Evolutionary conservation across 2,113 vertebrate species (phyloP).

Genomic region (Labeo rohita): DNA sequence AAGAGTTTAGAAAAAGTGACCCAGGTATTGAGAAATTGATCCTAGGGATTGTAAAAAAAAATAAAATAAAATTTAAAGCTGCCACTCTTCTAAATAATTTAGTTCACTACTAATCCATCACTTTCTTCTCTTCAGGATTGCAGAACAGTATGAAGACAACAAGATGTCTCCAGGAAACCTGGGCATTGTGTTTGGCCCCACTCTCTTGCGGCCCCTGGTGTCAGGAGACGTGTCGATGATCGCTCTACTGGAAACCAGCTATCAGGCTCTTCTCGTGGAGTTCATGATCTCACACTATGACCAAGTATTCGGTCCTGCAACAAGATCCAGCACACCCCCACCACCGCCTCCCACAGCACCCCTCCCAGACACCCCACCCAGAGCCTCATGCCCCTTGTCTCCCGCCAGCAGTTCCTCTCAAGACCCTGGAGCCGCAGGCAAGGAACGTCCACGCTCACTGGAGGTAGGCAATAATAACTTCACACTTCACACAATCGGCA

Average conservation of each 20-base stretch:
- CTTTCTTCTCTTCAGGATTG: conserved; percentile 77
- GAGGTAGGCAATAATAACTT: conserved; percentile 68
- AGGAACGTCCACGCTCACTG: conserved; percentile 70
- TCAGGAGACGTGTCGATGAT: conserved; percentile 75
- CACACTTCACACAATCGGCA: neutral
- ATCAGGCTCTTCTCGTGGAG: conserved; percentile 87
- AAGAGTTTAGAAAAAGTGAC: too few relatives aligned
- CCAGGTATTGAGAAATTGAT: too few relatives aligned
- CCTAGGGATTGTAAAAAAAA: too few relatives aligned
- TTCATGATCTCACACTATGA: conserved; percentile 86
- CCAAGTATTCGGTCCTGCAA: conserved; percentile 76
- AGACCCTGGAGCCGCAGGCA: conserved; percentile 57
- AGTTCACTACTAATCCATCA: neutral
- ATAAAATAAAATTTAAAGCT: neutral
- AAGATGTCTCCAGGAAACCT: conserved; percentile 92
- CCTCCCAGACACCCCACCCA: conserved; percentile 60
- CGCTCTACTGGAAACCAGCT: conserved; percentile 84
- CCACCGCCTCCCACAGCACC: conserved; percentile 63
- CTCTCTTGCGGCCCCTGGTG: conserved; percentile 81
- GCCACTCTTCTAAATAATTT: neutral
- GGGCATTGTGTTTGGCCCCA: conserved; percentile 93
- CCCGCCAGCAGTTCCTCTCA: conserved; percentile 9
- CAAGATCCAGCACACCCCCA: conserved; percentile 63
- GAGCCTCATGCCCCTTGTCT: conserved; percentile 55
- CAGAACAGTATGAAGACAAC: conserved; percentile 84